A percentile compares a stretch with the other conserved stretches of the same genome.
Conservation (phyloP, 2,888 invertebrate species). For the Adela reaumurella region DNA sequence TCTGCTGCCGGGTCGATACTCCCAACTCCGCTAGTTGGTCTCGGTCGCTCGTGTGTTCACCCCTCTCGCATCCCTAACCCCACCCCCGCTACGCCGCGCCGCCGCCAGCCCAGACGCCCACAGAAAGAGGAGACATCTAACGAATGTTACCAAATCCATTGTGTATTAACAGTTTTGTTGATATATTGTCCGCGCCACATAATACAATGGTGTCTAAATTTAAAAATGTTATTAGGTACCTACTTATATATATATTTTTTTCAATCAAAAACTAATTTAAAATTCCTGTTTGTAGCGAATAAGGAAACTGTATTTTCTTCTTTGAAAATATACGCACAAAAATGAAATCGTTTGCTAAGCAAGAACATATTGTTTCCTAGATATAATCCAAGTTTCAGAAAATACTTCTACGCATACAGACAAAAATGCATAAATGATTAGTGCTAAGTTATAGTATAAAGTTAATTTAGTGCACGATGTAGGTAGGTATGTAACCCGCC, state of each 20-base stretch:
- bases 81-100: background rate
- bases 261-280: conserved; percentile 16
- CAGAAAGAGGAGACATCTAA: background rate
- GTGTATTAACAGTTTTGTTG: background rate
- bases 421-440: no score
- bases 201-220: background rate
- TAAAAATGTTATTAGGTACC: conserved; percentile 10
- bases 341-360: no score
- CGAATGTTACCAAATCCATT: background rate
- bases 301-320: no score
- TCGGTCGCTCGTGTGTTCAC: background rate
- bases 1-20: background rate
- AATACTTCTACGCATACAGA: no score
- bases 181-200: background rate
- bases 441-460: no score
- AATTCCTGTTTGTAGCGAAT: conserved; percentile 7
- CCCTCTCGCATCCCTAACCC: background rate
- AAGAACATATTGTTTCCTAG: no score
- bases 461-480: no score
- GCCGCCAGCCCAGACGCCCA: background rate
- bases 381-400: no score
- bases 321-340: no score
- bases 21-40: background rate
- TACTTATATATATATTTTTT: conserved; percentile 18
- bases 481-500: background rate